phyloP scores from a whole-genome alignment of 2,113 vertebrate species.

The Salvator merianae region DNA sequence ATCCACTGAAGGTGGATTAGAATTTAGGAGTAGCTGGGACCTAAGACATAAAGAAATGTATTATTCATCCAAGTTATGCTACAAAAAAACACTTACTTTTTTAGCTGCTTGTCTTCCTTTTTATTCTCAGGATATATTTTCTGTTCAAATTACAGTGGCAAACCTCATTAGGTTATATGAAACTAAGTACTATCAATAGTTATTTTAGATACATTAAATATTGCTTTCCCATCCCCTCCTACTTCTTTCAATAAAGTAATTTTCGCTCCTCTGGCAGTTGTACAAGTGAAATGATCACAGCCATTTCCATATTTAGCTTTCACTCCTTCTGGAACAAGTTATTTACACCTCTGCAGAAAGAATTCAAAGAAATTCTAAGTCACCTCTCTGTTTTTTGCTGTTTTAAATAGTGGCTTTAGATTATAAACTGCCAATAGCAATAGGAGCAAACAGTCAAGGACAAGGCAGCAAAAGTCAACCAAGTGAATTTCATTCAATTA shows the following conservation, averaged over 20 bases:
- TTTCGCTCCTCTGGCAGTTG: neutral
- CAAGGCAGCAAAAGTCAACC: neutral
- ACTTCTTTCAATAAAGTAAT: neutral
- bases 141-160: slow-evolving; percentile 33
- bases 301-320: slow-evolving; percentile 4
- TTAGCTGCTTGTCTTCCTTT: neutral
- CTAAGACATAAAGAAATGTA: slow-evolving; percentile 12
- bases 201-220: slow-evolving; percentile 22
- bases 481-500: neutral
- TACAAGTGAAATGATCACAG: neutral
- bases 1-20: too few relatives aligned
- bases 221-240: neutral
- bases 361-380: neutral
- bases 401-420: neutral
- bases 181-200: neutral
- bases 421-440: neutral
- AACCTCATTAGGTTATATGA: neutral
- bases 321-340: neutral
- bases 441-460: neutral
- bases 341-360: neutral
- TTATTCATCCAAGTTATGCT: accelerated
- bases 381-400: neutral
- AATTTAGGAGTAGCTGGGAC: neutral
- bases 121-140: neutral
- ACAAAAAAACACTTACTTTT: slow-evolving; percentile 4